Evolutionary conservation across 2,113 vertebrate species (phyloP).

Genomic region (Boleophthalmus pectinirostris): DNA sequence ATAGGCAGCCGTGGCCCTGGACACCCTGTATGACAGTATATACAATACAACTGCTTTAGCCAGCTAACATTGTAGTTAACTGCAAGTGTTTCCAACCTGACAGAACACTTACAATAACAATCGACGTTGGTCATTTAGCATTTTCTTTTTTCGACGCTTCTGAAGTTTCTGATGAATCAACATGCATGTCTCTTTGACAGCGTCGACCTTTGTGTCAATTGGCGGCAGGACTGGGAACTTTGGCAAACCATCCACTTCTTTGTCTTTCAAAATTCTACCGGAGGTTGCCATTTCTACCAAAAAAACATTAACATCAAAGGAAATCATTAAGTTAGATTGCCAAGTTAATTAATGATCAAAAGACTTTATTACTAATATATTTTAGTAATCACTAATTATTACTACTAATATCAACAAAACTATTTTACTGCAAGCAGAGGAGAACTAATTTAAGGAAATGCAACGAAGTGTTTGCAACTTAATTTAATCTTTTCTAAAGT

Average conservation of each 20-base stretch:
- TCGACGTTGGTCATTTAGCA: conserved; percentile 73
- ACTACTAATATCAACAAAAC: background rate
- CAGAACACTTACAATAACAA: conserved; percentile 77
- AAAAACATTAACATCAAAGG: conserved; percentile 13
- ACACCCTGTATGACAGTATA: conserved; percentile 71
- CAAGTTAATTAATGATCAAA: background rate
- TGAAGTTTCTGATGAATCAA: conserved; percentile 69
- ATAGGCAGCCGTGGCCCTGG: conserved; percentile 75
- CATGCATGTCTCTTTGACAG: conserved; percentile 12
- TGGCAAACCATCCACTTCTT: conserved; percentile 53
- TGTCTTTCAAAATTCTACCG: conserved; percentile 35
- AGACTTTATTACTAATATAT: no score
- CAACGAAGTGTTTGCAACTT: background rate
- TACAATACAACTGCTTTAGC: background rate
- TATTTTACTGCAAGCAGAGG: background rate
- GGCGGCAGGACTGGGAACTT: conserved; percentile 74
- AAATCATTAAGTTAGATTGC: background rate
- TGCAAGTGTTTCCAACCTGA: background rate
- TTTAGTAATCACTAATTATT: no score
- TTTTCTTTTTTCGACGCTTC: conserved; percentile 69
- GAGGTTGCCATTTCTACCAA: conserved; percentile 72
- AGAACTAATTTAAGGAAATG: background rate
- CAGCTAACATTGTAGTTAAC: no score
- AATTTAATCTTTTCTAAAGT: background rate
- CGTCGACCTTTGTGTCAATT: conserved; percentile 22